Base-by-base conservation (phyloP, 2,888 invertebrate genomes). In the Megamerina dolium region DNA sequence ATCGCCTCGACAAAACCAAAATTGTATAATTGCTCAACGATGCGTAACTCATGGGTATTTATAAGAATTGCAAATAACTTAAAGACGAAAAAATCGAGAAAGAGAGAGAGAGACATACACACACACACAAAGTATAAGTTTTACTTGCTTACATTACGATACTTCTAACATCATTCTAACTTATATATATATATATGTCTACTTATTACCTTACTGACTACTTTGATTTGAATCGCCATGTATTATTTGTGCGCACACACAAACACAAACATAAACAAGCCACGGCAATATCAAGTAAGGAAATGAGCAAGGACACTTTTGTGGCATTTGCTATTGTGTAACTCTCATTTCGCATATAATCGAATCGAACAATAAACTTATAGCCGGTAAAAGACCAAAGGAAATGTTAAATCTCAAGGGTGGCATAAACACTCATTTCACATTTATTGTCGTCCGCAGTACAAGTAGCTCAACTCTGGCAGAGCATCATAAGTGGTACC, bases 51-150 rank as follows among this genome's bases (percentile, higher is more conserved):
- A 56, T 59, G 63, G 59, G 58, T 56, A 59, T 59, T 62, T 58
- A 56, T 59, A 58, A 51, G 60, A 61, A 61, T 63, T 55, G 61
- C 60, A 57, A 61, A 63, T 61, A 63, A 55, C 56, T 62, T 62
- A n/a, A n/a, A n/a, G n/a, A n/a, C n/a, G 48, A 59, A 60, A 57
- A 44, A 51, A 46, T 46, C 54, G 48, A 48, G 46, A 51, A 36
- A 39, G 36, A 42, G 38, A 13, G 17, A 20, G 35, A 36, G 27
- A 36, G 21, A 39, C 19, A 17, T 18, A 13, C 9, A 35, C 14
- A 21, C 27, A n/a, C 27, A 3, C n/a, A n/a, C n/a, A n/a, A n/a
- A n/a, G 4, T 13, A 5, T 13, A 4, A 10, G 3, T 5, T 27
- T 27, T 5, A n/a, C 12, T 5, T 27, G 5, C 12, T 21, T 18